Evolutionary conservation across 2,888 invertebrate genomes (phyloP), one percentile per base, ranked within the genome.

Genomic region (Limnephilus auricula): DNA sequence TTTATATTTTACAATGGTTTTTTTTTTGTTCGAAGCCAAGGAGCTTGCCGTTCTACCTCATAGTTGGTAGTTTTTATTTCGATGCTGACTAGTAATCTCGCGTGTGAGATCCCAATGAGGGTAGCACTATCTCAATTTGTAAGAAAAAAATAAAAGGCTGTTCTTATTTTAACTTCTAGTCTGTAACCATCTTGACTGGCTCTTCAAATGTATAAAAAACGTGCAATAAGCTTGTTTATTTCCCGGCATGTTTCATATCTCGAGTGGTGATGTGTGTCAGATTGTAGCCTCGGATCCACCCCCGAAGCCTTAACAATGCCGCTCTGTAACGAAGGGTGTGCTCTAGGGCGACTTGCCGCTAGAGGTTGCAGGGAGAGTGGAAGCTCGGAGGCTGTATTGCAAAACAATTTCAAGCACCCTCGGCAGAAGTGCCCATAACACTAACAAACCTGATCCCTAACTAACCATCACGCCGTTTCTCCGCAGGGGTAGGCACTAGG

Each of bases 241-340:
- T 80, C 80, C 31, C 30, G 80, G 30, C 15, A 32, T 32, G 32
- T 80, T 80, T 80, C 31, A 80, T 32, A 80, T 80, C 32, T 80
- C 80, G 18, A 80, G 80, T 80, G 80, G 31, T 80, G 80, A 80
- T 32, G 65, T 32, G 32, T 80, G 80, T 80, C 80, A 80, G 80
- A 32, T 80, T 80, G 18, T 30, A 31, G 80, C 13, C 50, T 65
- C 32, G 80, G 31, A 80, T 32, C 31, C 13, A 31, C 4, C 31
- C 30, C 30, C 31, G 15, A 65, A 65, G 30, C 80, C 80, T 32
- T 31, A 80, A 80, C 80, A 80, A 80, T 80, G 32, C 15, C 15
- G 31, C 32, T 1, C 65, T 1, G 65, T 65, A 65, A 65, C 65
- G 65, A 65, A 65, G 65, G 65, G 65, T 13, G 65, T 65, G 65